Percentiles rank a stretch among this genome's conserved stretches.
Evolutionary conservation across 2,888 invertebrate species (phyloP).

Genomic region (Synergus japonicus): DNA sequence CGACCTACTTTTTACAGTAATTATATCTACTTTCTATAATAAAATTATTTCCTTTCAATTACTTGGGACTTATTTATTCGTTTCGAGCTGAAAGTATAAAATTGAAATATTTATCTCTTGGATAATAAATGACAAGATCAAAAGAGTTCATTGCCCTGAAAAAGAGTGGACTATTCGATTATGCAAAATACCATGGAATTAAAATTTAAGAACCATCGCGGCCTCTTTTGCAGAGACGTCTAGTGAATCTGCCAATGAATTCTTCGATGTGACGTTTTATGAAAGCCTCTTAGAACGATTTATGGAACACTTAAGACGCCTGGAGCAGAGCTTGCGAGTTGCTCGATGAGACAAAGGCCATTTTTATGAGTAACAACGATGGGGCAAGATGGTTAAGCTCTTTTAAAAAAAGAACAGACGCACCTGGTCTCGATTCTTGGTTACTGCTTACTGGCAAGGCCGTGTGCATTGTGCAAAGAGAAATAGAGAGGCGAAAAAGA

Average conservation of each 20-base stretch:
- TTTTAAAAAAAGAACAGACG: slow-evolving; percentile 50
- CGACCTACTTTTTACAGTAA: neutral
- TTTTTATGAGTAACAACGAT: slow-evolving; percentile 36
- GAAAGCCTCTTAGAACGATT: slow-evolving; percentile 26
- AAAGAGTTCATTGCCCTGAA: slow-evolving; percentile 1
- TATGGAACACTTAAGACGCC: slow-evolving; percentile 29
- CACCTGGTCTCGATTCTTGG: slow-evolving; percentile 46
- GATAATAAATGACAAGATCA: neutral
- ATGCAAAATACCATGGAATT: neutral
- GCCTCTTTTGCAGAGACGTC: neutral
- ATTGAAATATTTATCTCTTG: neutral
- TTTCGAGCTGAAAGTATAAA: neutral
- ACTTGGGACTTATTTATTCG: neutral
- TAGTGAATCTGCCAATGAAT: neutral
- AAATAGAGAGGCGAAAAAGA: slow-evolving; percentile 8
- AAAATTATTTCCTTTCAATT: neutral
- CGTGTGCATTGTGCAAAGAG: slow-evolving; percentile 31
- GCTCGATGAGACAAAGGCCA: slow-evolving; percentile 32
- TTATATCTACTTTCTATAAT: neutral
- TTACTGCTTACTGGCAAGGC: slow-evolving; percentile 22
- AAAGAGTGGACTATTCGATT: neutral
- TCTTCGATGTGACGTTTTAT: slow-evolving; percentile 23
- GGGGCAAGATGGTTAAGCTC: slow-evolving; percentile 31
- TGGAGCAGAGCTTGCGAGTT: slow-evolving; percentile 19
- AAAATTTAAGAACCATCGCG: neutral